These are phyloP conservation scores for Apaloderma vittatum DNA, from an alignment of 2,113 vertebrate species.

Conservation along the genomic window DNA sequence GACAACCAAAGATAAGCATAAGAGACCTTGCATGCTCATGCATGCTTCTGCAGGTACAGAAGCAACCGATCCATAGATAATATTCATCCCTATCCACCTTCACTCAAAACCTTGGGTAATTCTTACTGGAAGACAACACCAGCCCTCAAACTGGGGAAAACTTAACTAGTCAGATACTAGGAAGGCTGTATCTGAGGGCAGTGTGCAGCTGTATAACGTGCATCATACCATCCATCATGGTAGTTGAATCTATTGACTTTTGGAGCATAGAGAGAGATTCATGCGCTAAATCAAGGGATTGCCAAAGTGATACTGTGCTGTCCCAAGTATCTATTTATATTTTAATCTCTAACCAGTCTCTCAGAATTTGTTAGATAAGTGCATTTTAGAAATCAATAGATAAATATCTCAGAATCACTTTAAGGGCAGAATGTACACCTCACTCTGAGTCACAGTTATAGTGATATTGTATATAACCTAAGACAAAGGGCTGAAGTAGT, in stretches of 20 bases:
- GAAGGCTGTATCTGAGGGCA: not conserved
- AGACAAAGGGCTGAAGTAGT: not conserved
- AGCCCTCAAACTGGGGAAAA: not conserved
- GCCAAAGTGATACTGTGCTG: not conserved
- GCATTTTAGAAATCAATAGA: conserved; percentile 27
- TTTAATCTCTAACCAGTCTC: not conserved
- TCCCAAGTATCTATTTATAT: not conserved
- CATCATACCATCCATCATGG: not conserved
- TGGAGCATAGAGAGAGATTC: not conserved
- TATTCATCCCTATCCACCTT: not conserved
- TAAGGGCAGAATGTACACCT: not conserved
- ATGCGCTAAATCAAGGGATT: not conserved
- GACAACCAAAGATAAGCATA: not conserved
- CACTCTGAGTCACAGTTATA: not conserved
- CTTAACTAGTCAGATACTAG: not conserved
- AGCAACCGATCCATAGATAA: not conserved
- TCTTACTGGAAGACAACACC: not conserved
- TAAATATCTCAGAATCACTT: not conserved
- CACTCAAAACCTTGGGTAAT: not conserved
- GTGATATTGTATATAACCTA: not conserved
- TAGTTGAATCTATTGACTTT: not conserved
- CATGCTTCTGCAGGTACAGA: not conserved
- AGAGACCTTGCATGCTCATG: not conserved
- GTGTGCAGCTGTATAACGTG: not conserved
- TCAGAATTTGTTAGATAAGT: not conserved